Conservation (phyloP, 2,888 invertebrate genomes). For the Epinotia nisella region DNA sequence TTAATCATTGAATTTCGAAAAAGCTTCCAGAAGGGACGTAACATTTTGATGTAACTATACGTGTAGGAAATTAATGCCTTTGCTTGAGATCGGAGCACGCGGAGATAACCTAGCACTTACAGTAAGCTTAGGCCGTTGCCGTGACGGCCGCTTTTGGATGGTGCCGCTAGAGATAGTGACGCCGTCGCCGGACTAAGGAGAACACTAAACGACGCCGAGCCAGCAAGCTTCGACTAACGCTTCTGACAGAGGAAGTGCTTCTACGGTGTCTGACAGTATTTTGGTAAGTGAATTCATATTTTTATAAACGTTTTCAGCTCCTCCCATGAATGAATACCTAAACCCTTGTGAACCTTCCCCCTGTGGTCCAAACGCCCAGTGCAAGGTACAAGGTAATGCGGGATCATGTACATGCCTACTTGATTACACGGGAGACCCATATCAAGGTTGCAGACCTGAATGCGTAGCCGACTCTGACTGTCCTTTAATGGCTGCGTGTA, state of each 20-base stretch:
- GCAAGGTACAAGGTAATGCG: slow-evolving; percentile 88
- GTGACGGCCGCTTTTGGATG: slow-evolving; percentile 79
- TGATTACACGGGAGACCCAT: slow-evolving; percentile 91
- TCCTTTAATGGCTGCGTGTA: slow-evolving; percentile 86
- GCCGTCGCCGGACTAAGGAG: slow-evolving; percentile 73
- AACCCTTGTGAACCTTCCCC: slow-evolving; percentile 87
- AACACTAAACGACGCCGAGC: slow-evolving; percentile 80
- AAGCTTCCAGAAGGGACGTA: slow-evolving; percentile 79
- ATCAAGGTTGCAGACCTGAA: slow-evolving; percentile 89
- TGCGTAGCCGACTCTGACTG: slow-evolving; percentile 88
- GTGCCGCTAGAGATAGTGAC: slow-evolving; percentile 76
- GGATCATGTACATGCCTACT: slow-evolving; percentile 89
- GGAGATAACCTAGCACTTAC: slow-evolving; percentile 85
- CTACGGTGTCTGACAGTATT: slow-evolving; percentile 71
- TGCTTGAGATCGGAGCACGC: slow-evolving; percentile 83
- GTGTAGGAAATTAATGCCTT: slow-evolving; percentile 81
- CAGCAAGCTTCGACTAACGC: slow-evolving; percentile 84
- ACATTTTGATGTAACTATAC: slow-evolving; percentile 72
- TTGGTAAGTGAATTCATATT: slow-evolving; percentile 75
- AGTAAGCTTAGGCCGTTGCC: slow-evolving; percentile 82
- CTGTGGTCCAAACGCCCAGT: slow-evolving; percentile 89
- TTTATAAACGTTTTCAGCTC: slow-evolving; percentile 77
- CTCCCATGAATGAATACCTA: slow-evolving; percentile 74
- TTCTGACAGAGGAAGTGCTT: slow-evolving; percentile 82
- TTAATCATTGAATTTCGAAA: slow-evolving; percentile 66